Conservation (phyloP, 2,888 invertebrate species). For the Autographa gamma region DNA sequence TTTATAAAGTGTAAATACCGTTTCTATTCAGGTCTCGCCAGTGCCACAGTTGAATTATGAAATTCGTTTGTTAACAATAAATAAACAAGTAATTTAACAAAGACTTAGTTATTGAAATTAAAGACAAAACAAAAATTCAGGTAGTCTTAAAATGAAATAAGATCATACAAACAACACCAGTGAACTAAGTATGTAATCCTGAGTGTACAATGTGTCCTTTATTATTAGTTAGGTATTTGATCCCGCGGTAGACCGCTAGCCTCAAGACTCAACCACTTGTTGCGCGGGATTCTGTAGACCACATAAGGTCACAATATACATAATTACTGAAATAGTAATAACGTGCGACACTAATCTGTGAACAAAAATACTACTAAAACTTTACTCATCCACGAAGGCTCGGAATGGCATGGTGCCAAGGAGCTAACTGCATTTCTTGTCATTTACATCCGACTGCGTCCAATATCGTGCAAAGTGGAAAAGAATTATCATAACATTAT, state of each 20-base stretch:
- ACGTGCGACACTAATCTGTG: constrained; percentile 51
- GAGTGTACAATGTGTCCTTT: constrained; percentile 24
- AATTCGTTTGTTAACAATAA: neutral
- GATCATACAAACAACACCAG: constrained; percentile 2
- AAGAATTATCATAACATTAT: constrained; percentile 44
- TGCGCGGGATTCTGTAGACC: constrained; percentile 59
- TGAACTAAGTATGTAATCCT: constrained; percentile 10
- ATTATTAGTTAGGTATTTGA: constrained; percentile 44
- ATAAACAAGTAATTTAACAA: neutral
- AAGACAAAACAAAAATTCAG: neutral
- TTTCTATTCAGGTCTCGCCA: neutral
- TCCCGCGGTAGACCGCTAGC: constrained; percentile 58
- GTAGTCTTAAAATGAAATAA: neutral
- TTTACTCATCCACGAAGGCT: constrained; percentile 58
- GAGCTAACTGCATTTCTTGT: constrained; percentile 62
- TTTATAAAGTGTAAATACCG: too few species aligned
- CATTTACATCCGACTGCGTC: constrained; percentile 56
- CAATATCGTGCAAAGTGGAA: constrained; percentile 53
- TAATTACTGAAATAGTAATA: constrained; percentile 43
- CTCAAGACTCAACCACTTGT: constrained; percentile 68
- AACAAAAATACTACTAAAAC: constrained; percentile 55
- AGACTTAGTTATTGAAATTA: neutral
- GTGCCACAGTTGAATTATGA: neutral
- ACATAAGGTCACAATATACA: constrained; percentile 52
- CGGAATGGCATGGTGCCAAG: constrained; percentile 66